A percentile compares a stretch with the other conserved stretches of the same genome.
Evolutionary conservation across 2,113 vertebrate species (phyloP).

Genomic region (Osmerus eperlanus): DNA sequence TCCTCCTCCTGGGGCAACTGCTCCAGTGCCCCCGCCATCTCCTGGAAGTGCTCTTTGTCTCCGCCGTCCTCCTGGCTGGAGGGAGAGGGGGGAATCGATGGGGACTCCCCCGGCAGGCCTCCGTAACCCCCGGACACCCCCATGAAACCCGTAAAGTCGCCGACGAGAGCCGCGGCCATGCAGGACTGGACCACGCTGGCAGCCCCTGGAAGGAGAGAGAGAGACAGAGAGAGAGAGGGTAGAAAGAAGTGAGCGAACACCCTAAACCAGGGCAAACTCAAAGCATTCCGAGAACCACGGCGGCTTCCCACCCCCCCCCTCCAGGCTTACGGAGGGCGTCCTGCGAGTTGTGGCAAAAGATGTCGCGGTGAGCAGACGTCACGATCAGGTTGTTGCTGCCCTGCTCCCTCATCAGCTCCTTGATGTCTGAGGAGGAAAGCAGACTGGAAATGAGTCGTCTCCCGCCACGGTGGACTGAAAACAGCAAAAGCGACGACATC

Average conservation of each 20-base stretch:
- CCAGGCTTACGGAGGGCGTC: constrained; percentile 75
- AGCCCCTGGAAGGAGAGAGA: constrained; percentile 47
- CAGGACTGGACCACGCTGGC: constrained; percentile 62
- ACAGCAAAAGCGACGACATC: no score
- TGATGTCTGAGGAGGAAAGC: constrained; percentile 72
- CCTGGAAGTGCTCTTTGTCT: constrained; percentile 64
- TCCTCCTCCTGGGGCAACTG: constrained; percentile 48
- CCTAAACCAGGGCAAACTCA: background rate
- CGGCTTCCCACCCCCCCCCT: no score
- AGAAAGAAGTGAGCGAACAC: background rate
- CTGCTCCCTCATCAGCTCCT: constrained; percentile 79
- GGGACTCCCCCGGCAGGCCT: constrained; percentile 48
- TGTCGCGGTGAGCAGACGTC: constrained; percentile 78
- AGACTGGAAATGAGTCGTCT: background rate
- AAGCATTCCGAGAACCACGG: no score
- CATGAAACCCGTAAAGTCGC: constrained; percentile 65
- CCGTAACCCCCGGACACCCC: constrained; percentile 59
- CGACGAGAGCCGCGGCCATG: constrained; percentile 58
- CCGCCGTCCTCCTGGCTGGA: constrained; percentile 76
- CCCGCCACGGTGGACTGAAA: no score
- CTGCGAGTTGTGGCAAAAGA: constrained; percentile 77
- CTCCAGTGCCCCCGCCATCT: constrained; percentile 46
- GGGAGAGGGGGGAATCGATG: constrained; percentile 76
- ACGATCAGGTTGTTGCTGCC: constrained; percentile 81
- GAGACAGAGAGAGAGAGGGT: background rate